These are phyloP conservation scores for Motacilla alba DNA, from an alignment of 2,113 vertebrate species.

Conservation along the genomic window DNA sequence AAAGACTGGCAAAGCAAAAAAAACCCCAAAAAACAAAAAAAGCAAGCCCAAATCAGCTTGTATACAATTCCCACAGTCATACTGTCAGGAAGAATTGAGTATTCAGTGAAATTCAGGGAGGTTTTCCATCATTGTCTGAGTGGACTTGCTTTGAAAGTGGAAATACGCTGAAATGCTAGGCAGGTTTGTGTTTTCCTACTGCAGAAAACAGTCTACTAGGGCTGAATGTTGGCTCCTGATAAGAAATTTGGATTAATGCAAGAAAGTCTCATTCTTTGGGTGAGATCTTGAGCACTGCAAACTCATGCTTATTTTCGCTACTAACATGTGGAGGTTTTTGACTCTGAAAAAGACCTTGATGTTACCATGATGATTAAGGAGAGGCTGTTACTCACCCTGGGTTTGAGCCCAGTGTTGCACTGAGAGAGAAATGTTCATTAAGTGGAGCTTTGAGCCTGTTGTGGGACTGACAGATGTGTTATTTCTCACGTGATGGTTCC, in stretches of 20 bases:
- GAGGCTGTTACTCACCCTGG: neutral
- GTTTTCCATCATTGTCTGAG: neutral
- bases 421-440: neutral
- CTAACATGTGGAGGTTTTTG: neutral
- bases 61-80: rapidly evolving
- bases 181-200: neutral
- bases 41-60: neutral
- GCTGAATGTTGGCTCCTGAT: rapidly evolving
- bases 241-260: neutral
- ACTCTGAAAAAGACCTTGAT: neutral
- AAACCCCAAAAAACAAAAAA: neutral
- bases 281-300: neutral
- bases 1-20: neutral
- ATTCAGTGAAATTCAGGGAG: neutral
- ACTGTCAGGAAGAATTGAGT: neutral
- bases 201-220: neutral
- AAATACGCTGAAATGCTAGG: neutral
- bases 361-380: neutral
- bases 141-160: neutral
- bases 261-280: neutral
- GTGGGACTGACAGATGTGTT: neutral
- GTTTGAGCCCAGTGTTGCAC: neutral
- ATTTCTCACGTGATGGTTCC: neutral
- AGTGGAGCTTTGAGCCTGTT: rapidly evolving
- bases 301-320: neutral